phyloP scores from a whole-genome alignment of 1,140 invertebrate species.

The Branchinecta lynchi region DNA sequence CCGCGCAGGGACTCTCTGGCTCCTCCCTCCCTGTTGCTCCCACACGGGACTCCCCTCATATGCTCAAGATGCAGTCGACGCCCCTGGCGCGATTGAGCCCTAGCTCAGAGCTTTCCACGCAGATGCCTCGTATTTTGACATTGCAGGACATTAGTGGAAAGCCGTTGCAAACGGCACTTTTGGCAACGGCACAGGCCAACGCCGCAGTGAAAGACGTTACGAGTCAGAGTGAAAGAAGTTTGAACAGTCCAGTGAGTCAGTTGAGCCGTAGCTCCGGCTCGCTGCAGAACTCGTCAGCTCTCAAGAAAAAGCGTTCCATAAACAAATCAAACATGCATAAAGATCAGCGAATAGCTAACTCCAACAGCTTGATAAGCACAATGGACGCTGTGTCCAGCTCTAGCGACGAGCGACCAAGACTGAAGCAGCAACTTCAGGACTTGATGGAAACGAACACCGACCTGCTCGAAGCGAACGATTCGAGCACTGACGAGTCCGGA shows the following conservation, averaged over 20 bases:
- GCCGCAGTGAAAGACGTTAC: constrained; percentile 30
- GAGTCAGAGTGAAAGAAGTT: constrained; percentile 71
- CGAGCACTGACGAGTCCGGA: constrained; percentile 81
- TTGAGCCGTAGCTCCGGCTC: constrained; percentile 54
- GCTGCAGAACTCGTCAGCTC: constrained; percentile 31
- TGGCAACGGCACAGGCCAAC: constrained; percentile 56
- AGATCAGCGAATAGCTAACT: constrained; percentile 45
- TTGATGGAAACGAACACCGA: constrained; percentile 33
- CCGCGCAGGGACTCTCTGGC: constrained; percentile 25
- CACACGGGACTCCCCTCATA: constrained; percentile 31
- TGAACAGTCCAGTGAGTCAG: constrained; percentile 76
- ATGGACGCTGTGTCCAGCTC: constrained; percentile 79
- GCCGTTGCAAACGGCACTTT: constrained; percentile 65
- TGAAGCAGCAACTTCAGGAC: constrained; percentile 31
- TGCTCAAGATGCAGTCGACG: constrained; percentile 51
- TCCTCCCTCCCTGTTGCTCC: constrained; percentile 19
- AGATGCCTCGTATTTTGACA: constrained; percentile 76
- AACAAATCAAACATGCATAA: constrained; percentile 22
- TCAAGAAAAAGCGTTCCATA: constrained; percentile 26
- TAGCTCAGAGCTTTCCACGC: constrained; percentile 74
- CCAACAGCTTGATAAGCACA: constrained; percentile 68
- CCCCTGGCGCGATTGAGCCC: constrained; percentile 74
- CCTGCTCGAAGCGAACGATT: constrained; percentile 33
- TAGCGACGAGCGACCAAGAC: constrained; percentile 53
- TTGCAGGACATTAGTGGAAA: constrained; percentile 85